Evolutionary conservation across 2,888 invertebrate species (phyloP).

Genomic region (Hololepta plana): DNA sequence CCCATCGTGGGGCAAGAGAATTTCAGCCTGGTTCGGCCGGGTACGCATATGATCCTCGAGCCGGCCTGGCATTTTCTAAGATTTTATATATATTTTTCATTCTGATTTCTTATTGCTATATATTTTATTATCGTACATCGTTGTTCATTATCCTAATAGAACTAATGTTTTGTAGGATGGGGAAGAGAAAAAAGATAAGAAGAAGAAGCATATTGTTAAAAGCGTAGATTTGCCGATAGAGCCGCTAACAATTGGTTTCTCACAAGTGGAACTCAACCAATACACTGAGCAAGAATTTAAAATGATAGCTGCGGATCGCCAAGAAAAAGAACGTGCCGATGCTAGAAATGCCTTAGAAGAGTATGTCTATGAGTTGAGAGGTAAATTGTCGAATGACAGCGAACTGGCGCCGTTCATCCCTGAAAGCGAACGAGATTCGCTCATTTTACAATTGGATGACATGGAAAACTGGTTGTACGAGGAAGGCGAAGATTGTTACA

Average conservation of each 20-base stretch:
- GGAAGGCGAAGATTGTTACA: conserved; percentile 84
- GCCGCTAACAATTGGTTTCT: conserved; percentile 50
- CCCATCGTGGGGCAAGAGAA: conserved; percentile 30
- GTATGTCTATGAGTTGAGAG: conserved; percentile 91
- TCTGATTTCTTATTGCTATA: conserved; percentile 1
- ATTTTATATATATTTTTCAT: not conserved
- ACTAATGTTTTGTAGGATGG: conserved; percentile 27
- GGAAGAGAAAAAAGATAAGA: conserved; percentile 45
- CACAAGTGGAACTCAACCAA: conserved; percentile 50
- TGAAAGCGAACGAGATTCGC: conserved; percentile 43
- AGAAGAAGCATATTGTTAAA: conserved; percentile 65
- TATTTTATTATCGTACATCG: too few relatives aligned
- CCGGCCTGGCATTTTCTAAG: not conserved
- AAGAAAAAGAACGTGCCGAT: conserved; percentile 89
- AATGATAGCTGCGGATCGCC: conserved; percentile 52
- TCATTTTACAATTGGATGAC: conserved; percentile 53
- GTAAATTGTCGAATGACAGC: conserved; percentile 64
- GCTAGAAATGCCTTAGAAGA: conserved; percentile 95
- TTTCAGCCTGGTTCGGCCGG: conserved; percentile 31
- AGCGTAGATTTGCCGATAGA: conserved; percentile 74
- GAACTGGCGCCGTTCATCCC: conserved; percentile 57
- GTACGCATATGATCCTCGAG: conserved; percentile 18
- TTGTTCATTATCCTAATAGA: too few relatives aligned
- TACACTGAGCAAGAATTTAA: conserved; percentile 47
- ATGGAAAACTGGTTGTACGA: conserved; percentile 97